Percentiles rank a stretch among this genome's conserved stretches.
phyloP scores from a whole-genome alignment of 2,888 invertebrate species.

The Mimumesa dahlbomi region DNA sequence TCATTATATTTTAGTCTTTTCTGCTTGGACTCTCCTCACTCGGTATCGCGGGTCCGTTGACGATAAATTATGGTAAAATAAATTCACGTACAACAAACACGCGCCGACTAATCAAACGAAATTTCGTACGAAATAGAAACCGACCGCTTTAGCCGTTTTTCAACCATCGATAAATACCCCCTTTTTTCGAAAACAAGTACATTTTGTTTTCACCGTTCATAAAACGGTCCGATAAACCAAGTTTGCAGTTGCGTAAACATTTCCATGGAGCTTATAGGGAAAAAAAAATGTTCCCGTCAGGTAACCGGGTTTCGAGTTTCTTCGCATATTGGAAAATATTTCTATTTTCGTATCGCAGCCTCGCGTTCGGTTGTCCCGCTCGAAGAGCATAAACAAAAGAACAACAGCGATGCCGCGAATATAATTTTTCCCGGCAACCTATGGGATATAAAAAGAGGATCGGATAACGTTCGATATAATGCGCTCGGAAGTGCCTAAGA shows the following conservation, averaged over 20 bases:
- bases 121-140: neutral
- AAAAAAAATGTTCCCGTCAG: neutral
- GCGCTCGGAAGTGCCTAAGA: neutral
- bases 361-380: neutral
- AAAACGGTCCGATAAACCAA: neutral
- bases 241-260: neutral
- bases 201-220: neutral
- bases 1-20: neutral
- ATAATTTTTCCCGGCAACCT: neutral
- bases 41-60: neutral
- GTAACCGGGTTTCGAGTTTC: constrained; percentile 7
- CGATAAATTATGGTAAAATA: constrained; percentile 12
- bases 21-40: neutral
- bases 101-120: constrained; percentile 8
- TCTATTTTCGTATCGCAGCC: neutral
- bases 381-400: constrained; percentile 22
- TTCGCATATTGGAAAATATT: neutral
- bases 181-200: neutral
- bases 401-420: neutral
- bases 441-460: constrained; percentile 2
- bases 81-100: neutral
- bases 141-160: neutral
- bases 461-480: constrained; percentile 1
- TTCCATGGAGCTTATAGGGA: neutral
- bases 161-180: neutral